Base-by-base conservation (phyloP, 2,113 vertebrate species). In the Halcyon malimbica region DNA sequence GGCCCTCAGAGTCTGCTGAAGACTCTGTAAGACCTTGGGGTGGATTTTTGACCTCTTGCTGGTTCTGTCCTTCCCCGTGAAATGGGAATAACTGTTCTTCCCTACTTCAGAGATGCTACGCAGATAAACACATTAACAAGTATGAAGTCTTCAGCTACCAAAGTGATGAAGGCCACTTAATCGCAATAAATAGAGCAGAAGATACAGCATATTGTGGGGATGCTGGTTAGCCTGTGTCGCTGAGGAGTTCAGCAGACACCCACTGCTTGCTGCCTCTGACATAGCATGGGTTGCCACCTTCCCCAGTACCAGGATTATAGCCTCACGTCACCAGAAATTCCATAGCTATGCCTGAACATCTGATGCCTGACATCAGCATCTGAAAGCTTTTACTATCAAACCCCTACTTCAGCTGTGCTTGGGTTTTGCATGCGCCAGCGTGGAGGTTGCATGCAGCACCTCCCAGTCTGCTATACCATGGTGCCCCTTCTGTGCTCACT, bases 401-500 rank as follows among this genome's bases (percentile, higher is more conserved):
- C 10, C 28, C 7, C 16, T 42, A 11, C 56, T 33, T 77, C 54
- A 46, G 14, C 41, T 57, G 8, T 50, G n/a, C 42, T 89, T 0
- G 0, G 15, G 37, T 89, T 90, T 87, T 56, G n/a, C 33, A 41
- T 13, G 19, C 23, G 13, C 46, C 79, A 37, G 9, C 1, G 0
- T 50, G 68, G 54, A 39, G 19, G 15, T 15, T 48, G 54, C n/a
- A 57, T 51, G 37, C 48, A 82, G 60, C 56, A 67, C 24, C 46
- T 79, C 26, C 48, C 31, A 64, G 11, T 20, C n/a, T 6, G 0
- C 13, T 41, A 46, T n/a, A 51, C 54, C 1, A 1, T 1, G 13
- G 19, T 15, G 16, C 14, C 33, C 28, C 51, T 68, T 2, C 1
- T 16, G 10, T 1, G 1, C 62, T 24, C 4, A 1, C 65, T 39